Evolutionary conservation across 2,797 vertebrate genomes (phyloP).

Genomic region (Pangasius larnaudii): DNA sequence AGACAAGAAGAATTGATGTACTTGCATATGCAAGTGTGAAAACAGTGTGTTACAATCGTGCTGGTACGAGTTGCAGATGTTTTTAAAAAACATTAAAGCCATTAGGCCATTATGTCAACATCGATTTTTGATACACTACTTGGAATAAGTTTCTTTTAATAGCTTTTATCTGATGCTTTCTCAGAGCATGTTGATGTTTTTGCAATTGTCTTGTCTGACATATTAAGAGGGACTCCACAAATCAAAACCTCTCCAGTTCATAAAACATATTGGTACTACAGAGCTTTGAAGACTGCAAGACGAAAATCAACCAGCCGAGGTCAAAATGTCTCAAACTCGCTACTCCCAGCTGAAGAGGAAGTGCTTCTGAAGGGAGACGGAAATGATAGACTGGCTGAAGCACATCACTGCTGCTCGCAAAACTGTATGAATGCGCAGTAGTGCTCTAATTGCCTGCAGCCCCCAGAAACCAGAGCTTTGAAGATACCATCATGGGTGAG

Average conservation of each 20-base stretch:
- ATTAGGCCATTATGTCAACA: neutral
- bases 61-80: neutral
- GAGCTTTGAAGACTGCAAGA: constrained; percentile 8
- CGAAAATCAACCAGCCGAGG: neutral
- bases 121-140: neutral
- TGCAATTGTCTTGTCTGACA: constrained; percentile 24
- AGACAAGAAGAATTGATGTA: neutral
- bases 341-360: neutral
- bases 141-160: neutral
- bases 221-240: constrained; percentile 33
- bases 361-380: neutral
- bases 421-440: neutral
- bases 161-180: neutral
- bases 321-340: constrained; percentile 6
- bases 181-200: neutral
- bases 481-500: neutral
- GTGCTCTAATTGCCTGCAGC: neutral
- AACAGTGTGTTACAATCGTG: neutral
- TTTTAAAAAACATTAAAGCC: neutral
- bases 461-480: neutral
- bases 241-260: constrained; percentile 25
- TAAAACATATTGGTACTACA: neutral
- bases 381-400: constrained; percentile 13
- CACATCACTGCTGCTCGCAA: neutral
- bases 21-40: neutral